These are phyloP conservation scores for zebrafish (Danio rerio) DNA, from an alignment of 2,113 vertebrate genomes.

Conservation along the genomic window DNA sequence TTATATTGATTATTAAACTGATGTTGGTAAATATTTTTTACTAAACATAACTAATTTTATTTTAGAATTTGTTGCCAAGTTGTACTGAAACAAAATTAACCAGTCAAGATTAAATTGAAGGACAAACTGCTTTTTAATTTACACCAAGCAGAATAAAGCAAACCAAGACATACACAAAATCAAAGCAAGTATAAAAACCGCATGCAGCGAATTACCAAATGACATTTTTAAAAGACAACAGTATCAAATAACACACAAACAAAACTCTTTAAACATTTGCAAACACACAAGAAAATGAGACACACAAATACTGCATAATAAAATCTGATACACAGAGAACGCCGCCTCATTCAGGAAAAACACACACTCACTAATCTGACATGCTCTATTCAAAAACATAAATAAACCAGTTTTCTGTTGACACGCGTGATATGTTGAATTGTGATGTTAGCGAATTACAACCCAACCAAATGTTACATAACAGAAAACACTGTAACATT, in stretches of 20 bases:
- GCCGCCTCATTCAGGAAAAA: neutral
- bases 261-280: neutral
- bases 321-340: neutral
- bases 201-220: conserved; percentile 24
- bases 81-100: neutral
- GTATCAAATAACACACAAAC: neutral
- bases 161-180: neutral
- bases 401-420: conserved; percentile 22
- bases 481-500: conserved; percentile 7
- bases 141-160: conserved; percentile 20
- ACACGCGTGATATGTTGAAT: neutral
- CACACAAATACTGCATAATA: conserved; percentile 32
- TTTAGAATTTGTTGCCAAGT: too few species aligned
- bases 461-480: conserved; percentile 5
- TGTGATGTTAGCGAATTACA: neutral
- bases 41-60: too few species aligned
- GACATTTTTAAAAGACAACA: neutral
- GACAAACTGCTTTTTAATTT: conserved; percentile 24
- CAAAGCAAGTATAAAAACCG: conserved; percentile 6
- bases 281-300: neutral
- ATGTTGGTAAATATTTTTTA: too few species aligned
- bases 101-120: neutral
- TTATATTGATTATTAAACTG: too few species aligned
- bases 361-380: neutral
- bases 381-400: conserved; percentile 28